These are phyloP conservation scores for Rhea americana DNA, from an alignment of 2,113 vertebrate genomes.

Conservation along the genomic window DNA sequence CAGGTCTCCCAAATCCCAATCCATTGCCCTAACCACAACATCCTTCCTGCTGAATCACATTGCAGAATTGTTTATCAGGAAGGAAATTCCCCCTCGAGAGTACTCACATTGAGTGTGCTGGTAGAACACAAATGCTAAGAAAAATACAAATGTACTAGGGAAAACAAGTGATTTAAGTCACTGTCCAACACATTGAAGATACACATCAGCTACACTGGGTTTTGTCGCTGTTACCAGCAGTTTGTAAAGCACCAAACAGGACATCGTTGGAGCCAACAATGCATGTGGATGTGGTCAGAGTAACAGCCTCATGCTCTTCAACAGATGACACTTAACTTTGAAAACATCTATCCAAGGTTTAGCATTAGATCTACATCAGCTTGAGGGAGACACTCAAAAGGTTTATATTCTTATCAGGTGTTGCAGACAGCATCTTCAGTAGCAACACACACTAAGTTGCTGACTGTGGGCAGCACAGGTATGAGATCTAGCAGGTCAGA, in stretches of 20 bases:
- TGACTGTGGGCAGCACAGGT: background rate
- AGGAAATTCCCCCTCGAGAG: conserved; percentile 56
- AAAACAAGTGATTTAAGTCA: conserved; percentile 14
- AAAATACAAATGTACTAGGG: conserved; percentile 29
- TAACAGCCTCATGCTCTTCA: background rate
- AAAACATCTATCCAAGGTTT: background rate
- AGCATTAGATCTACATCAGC: rapidly evolving
- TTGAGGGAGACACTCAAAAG: background rate
- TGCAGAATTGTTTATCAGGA: conserved; percentile 56
- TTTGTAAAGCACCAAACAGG: background rate
- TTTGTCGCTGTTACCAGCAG: background rate
- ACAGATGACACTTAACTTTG: rapidly evolving
- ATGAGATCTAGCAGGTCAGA: background rate
- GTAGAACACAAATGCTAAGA: conserved; percentile 42
- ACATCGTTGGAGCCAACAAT: background rate
- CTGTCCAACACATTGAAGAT: background rate
- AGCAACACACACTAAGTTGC: background rate
- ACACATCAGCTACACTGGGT: background rate
- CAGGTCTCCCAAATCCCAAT: conserved; percentile 28
- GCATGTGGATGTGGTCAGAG: background rate
- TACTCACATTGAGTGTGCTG: conserved; percentile 17
- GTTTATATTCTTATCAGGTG: background rate
- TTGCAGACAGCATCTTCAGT: background rate
- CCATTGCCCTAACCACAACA: conserved; percentile 55
- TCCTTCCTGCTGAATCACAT: conserved; percentile 64